Conservation (phyloP, 2,888 invertebrate genomes). For the Heliconius ethilla region DNA sequence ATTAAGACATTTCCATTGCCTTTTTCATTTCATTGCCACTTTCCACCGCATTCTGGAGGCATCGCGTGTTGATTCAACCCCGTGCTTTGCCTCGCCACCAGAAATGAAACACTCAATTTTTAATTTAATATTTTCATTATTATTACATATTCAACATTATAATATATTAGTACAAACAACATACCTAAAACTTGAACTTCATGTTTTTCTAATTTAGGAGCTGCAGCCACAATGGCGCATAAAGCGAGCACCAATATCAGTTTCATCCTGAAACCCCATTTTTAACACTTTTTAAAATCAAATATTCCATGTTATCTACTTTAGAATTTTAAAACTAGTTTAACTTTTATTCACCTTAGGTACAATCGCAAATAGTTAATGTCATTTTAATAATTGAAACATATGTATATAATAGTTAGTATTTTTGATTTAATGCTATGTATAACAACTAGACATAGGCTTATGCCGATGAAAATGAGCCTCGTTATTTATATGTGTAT, state of each 20-base stretch:
- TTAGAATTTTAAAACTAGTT: background rate
- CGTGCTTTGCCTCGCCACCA: too few species aligned
- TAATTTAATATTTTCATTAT: too few species aligned
- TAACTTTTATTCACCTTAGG: background rate
- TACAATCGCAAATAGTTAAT: constrained; percentile 14
- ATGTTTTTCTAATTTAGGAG: constrained; percentile 52
- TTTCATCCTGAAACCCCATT: constrained; percentile 64
- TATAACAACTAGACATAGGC: background rate
- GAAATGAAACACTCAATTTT: too few species aligned
- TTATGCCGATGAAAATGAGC: constrained; percentile 4
- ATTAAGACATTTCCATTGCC: too few species aligned
- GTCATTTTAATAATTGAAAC: constrained; percentile 29
- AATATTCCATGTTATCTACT: background rate
- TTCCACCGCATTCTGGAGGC: too few species aligned
- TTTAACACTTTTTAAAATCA: background rate
- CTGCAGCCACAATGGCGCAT: constrained; percentile 60
- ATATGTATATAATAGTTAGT: constrained; percentile 9
- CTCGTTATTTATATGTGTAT: constrained; percentile 28
- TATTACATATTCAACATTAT: too few species aligned
- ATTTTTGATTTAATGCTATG: background rate
- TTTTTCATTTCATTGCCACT: too few species aligned
- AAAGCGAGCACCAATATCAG: constrained; percentile 56
- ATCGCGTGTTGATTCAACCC: too few species aligned
- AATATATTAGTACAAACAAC: constrained; percentile 12
- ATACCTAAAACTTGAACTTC: constrained; percentile 42